Conservation (phyloP, 1,140 invertebrate genomes). For the Hylaeus anthracinus region DNA sequence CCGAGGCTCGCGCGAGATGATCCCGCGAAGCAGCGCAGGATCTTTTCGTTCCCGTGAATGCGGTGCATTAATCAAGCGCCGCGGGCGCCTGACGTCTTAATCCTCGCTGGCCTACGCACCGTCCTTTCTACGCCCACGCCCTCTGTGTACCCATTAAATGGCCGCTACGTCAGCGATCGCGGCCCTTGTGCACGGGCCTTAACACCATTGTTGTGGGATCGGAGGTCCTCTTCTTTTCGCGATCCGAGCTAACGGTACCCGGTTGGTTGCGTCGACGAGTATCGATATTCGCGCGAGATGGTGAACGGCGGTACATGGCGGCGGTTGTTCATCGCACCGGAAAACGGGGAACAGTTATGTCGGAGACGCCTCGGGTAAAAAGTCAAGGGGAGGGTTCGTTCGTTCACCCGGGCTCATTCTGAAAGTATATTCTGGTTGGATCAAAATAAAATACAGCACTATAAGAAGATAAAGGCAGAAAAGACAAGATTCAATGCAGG, state of each 20-base stretch:
- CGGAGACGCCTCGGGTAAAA: slow-evolving; percentile 16
- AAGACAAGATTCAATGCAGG: too few relatives aligned
- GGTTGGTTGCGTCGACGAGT: slow-evolving; percentile 15
- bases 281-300: slow-evolving; percentile 49
- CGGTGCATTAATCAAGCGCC: slow-evolving; percentile 79
- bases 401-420: neutral
- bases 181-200: slow-evolving; percentile 48
- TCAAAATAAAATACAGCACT: too few relatives aligned
- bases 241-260: slow-evolving; percentile 46
- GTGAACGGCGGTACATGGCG: neutral
- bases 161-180: slow-evolving; percentile 47
- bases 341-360: slow-evolving; percentile 48
- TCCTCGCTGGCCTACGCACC: slow-evolving; percentile 71
- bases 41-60: slow-evolving; percentile 78
- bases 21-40: slow-evolving; percentile 70
- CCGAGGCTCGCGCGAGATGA: slow-evolving; percentile 64
- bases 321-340: slow-evolving; percentile 39
- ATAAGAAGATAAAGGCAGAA: too few relatives aligned
- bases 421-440: neutral
- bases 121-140: slow-evolving; percentile 64
- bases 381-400: neutral
- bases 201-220: slow-evolving; percentile 51
- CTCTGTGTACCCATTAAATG: slow-evolving; percentile 63
- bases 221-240: slow-evolving; percentile 30
- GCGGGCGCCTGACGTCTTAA: slow-evolving; percentile 81